Conservation (phyloP, 2,797 vertebrate genomes). For the Arnoldichthys spilopterus region DNA sequence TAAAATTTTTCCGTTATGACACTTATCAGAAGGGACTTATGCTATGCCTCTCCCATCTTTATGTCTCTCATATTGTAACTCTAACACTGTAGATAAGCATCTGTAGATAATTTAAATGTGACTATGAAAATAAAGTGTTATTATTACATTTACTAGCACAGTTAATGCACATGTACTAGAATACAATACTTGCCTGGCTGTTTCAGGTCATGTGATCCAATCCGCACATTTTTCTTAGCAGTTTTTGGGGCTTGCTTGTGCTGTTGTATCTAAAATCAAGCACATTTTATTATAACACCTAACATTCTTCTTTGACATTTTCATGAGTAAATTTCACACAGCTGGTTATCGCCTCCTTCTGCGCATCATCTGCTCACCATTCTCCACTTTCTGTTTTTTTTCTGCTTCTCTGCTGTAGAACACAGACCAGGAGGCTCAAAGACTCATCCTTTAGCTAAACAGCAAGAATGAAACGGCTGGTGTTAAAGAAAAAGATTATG, state of each 20-base stretch:
- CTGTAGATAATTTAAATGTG: no score
- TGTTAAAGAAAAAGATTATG: slow-evolving; percentile 68
- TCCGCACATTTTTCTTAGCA: background rate
- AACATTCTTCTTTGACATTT: slow-evolving; percentile 32
- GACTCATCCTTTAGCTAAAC: slow-evolving; percentile 61
- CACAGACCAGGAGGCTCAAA: slow-evolving; percentile 3
- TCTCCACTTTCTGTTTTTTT: slow-evolving; percentile 15
- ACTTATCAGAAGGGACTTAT: no score
- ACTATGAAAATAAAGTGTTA: no score
- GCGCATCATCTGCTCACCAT: slow-evolving; percentile 30
- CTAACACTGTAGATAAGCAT: no score
- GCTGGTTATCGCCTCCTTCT: slow-evolving; percentile 40
- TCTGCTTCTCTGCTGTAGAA: slow-evolving; percentile 11
- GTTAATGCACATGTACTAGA: background rate
- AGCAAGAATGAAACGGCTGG: slow-evolving; percentile 57
- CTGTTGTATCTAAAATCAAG: background rate
- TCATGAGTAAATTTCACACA: slow-evolving; percentile 40
- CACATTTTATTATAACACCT: background rate
- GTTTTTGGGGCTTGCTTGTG: background rate
- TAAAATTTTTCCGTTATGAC: no score
- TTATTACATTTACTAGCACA: no score
- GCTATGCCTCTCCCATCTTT: no score
- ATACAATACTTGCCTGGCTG: background rate
- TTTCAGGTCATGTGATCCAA: background rate
- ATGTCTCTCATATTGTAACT: no score